Evolutionary conservation across 2,888 invertebrate genomes (phyloP), one percentile per base, ranked within the genome.

Genomic region (Xestia sexstrigata): DNA sequence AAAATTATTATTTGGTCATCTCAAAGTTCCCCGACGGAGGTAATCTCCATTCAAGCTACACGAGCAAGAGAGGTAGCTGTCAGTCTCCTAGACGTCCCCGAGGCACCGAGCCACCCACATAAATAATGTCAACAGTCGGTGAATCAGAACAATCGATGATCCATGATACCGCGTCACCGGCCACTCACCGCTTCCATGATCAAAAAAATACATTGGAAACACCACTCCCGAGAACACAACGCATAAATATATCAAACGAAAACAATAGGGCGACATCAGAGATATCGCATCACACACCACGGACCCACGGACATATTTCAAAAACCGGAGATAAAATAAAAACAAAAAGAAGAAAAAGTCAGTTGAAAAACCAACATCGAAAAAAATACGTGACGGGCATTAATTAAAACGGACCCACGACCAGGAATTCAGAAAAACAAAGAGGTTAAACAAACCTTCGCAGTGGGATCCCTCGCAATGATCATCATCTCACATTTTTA

Each of bases 311-410:
- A 93, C 95, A 96, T 96, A 96, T 96, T 94, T 96, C 95, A 96
- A 96, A 96, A 96, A 95, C 83, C 91, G 90, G 91, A 93, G 92
- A 94, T 93, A 94, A 93, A 93, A 95, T 91, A 91, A 85, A 89
- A 89, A 90, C 88, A 90, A 91, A 93, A 92, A 91, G 92, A 91
- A 90, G 84, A 87, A 90, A 86, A 90, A 86, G 86, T 88, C 89
- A 75, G 82, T 91, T 89, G 88, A 92, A 94, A 95, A 95, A 94
- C 94, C 92, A 94, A 95, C 95, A 93, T 92, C 92, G 93, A 94
- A 96, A 96, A 96, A 96, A 96, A 95, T 94, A 95, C 96, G 97
- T 96, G 97, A 96, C 95, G 95, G 95, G 96, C 96, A 97, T 97
- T 97, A 97, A 97, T 97, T 97, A 97, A 97, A 97, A 96, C 94